Base-by-base conservation (phyloP, 2,113 vertebrate genomes). In the Megalops atlanticus region DNA sequence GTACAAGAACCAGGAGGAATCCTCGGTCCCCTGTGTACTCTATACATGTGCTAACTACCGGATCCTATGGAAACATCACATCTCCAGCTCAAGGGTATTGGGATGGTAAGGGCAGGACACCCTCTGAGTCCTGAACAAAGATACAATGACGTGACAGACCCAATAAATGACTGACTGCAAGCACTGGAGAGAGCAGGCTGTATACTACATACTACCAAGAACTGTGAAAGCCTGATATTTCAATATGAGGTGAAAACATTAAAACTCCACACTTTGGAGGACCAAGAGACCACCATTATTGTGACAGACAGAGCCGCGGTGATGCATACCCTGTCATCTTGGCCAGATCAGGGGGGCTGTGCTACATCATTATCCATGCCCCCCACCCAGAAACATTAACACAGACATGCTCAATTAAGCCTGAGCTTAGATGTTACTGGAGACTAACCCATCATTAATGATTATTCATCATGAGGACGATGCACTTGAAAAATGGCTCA, bases 391-490 rank as follows among this genome's bases (percentile, higher is more conserved):
- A 21, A 70, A 52, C 77, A 79, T 84, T 47, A 76, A 47, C 1
- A 41, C 40, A 52, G 73, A 72, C 39, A 82, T 33, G 33, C 78
- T 43, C 36, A 73, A 77, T 78, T 88, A 81, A 73, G 38, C 74
- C 4, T n/a, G 47, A 81, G 76, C 79, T 83, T 70, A 73, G 70
- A 79, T 41, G 80, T 80, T 77, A 49, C 47, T 49, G 38, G 71
- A 38, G 49, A 76, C 31, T 78, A 71, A 72, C 74, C 76, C 24
- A 38, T 72, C 75, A 72, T 36, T 74, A 64, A 81, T 78, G 78
- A 70, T 90, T 81, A 84, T 86, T 87, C 79, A 86, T 47, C 80
- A 84, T 36, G 73, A 78, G 76, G 78, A 76, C 80, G 79, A 49
- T 78, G 36, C 8, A 68, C 73, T 76, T n/a, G 73, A 11, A n/a